These are phyloP conservation scores for Neoitamus cyanurus DNA, from an alignment of 2,888 invertebrate species.

Conservation along the genomic window DNA sequence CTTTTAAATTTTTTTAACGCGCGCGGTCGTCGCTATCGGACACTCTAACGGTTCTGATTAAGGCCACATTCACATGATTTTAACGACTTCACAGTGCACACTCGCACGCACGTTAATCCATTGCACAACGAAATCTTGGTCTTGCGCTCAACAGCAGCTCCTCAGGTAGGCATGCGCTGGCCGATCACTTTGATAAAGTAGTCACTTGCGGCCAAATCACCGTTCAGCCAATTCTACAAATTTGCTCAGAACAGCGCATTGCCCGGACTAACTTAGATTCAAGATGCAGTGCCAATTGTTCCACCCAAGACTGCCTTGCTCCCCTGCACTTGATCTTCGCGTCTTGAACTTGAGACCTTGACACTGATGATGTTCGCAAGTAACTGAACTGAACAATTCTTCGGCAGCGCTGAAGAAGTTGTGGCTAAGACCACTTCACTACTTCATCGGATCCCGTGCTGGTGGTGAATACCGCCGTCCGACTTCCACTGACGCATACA, in stretches of 20 bases:
- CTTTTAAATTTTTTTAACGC: neutral
- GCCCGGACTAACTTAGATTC: neutral
- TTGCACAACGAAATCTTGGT: conserved; percentile 14
- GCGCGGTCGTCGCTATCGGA: conserved; percentile 50
- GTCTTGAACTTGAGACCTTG: conserved; percentile 64
- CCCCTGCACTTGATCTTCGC: conserved; percentile 18
- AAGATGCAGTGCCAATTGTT: neutral
- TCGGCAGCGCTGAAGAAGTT: conserved; percentile 27
- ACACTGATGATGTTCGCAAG: conserved; percentile 67
- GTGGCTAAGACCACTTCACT: conserved; percentile 3
- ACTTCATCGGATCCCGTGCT: conserved; percentile 2
- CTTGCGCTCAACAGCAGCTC: neutral
- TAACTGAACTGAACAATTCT: conserved; percentile 59
- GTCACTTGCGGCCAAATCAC: conserved; percentile 6
- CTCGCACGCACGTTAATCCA: conserved; percentile 34
- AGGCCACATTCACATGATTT: conserved; percentile 58
- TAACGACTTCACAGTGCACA: conserved; percentile 36
- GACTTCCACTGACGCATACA: conserved; percentile 13
- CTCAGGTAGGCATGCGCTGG: neutral
- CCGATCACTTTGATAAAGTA: neutral
- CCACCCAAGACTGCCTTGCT: neutral
- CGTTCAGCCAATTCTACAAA: neutral
- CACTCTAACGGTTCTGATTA: conserved; percentile 65
- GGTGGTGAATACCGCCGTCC: neutral
- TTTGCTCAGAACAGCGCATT: neutral